Evolutionary conservation across 2,888 invertebrate genomes (phyloP).

Genomic region (Habroteleia sp.): DNA sequence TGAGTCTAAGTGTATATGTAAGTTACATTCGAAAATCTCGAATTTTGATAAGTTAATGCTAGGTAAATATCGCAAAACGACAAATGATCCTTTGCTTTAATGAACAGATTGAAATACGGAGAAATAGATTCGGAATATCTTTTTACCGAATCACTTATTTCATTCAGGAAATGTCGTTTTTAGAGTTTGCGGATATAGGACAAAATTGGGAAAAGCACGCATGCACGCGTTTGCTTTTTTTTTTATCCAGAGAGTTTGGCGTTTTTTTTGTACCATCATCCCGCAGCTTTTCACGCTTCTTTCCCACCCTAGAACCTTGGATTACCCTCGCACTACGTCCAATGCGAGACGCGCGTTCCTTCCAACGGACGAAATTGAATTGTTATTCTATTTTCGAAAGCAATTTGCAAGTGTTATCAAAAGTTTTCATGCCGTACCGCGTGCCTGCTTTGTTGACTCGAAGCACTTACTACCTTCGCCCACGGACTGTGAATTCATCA

Average conservation of each 20-base stretch:
- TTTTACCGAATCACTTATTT: slow-evolving; percentile 56
- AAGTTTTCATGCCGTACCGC: slow-evolving; percentile 73
- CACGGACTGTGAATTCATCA: slow-evolving; percentile 55
- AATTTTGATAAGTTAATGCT: too few relatives aligned
- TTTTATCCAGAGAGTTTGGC: slow-evolving; percentile 45
- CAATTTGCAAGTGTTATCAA: slow-evolving; percentile 81
- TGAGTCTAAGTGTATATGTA: too few relatives aligned
- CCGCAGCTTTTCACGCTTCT: slow-evolving; percentile 62
- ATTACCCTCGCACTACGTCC: slow-evolving; percentile 67
- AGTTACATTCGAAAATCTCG: too few relatives aligned
- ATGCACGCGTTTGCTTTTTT: slow-evolving; percentile 35
- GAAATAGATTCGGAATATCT: slow-evolving; percentile 31
- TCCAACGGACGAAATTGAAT: slow-evolving; percentile 77
- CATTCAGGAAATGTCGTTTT: slow-evolving; percentile 51
- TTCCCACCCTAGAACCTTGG: slow-evolving; percentile 49
- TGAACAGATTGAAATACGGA: slow-evolving; percentile 3
- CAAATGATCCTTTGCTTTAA: slow-evolving; percentile 1
- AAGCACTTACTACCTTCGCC: slow-evolving; percentile 23
- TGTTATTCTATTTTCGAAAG: slow-evolving; percentile 81
- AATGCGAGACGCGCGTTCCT: slow-evolving; percentile 66
- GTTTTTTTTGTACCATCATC: slow-evolving; percentile 5
- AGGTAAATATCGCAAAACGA: too few relatives aligned
- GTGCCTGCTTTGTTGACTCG: slow-evolving; percentile 59
- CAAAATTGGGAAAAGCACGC: slow-evolving; percentile 50
- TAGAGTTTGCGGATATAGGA: slow-evolving; percentile 52